Base-by-base conservation (phyloP, 2,888 invertebrate genomes). In the Buathra laborator region DNA sequence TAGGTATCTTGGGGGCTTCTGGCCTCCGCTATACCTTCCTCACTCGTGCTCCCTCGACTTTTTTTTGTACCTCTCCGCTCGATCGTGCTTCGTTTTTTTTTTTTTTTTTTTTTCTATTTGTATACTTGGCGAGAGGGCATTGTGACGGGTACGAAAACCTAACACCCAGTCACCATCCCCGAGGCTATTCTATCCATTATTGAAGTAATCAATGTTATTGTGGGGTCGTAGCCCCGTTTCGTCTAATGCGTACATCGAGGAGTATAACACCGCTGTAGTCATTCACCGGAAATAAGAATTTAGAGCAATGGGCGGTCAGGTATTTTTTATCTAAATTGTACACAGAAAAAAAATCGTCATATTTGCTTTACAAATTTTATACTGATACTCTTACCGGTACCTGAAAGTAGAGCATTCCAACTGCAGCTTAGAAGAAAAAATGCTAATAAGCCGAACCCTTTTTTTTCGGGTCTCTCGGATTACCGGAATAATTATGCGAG, bases 121-220 rank as follows among this genome's bases (percentile, higher is more conserved):
- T 93, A 93, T 93, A 93, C 93, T 92, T 90, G 90, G 92, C 89
- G 89, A 90, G 88, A 81, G 79, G 37, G 87, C 89, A 91, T 92
- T 93, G 92, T 93, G 87, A 88, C 87, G 89, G 85, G 86, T 88
- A 90, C 90, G 89, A 93, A 92, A 92, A 92, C 91, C 92, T 90
- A 92, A 93, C 92, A 92, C 93, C 92, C 93, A 92, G 89, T 90
- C 89, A 90, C 91, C 90, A 90, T 90, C 92, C 93, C 93, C 84
- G 88, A 82, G 91, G 93, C 93, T 88, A 92, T 92, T 93, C 92
- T 88, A 89, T 89, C 91, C 90, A 92, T 93, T 93, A 93, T 93
- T 93, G 89, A 91, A 92, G 91, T 93, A 93, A 93, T 93, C 93
- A 93, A 92, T 90, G 92, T 90, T 91, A 93, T 92, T 93, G 92